A percentile compares a stretch with the other conserved stretches of the same genome.
Conservation (phyloP, 2,113 vertebrate species). For the Corynorhinus townsendii region DNA sequence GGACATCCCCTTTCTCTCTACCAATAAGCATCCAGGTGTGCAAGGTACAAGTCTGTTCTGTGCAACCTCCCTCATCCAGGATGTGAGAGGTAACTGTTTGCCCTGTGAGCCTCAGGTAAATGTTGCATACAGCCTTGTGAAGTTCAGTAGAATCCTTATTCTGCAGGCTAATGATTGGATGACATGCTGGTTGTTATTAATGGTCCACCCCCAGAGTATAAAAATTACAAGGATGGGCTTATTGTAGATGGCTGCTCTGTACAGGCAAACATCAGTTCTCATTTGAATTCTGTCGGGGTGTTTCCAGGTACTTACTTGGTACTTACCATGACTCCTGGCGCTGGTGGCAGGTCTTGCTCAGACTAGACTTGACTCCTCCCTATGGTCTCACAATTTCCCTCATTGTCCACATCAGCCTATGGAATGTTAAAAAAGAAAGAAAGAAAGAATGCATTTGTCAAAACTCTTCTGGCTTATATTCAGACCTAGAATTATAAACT, state of each 20-base stretch:
- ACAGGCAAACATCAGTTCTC: neutral
- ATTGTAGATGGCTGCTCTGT: neutral
- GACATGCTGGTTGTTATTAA: neutral
- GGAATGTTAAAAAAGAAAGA: neutral
- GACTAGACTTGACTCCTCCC: neutral
- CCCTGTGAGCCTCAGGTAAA: neutral
- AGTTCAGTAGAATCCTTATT: neutral
- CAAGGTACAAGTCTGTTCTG: fast-evolving
- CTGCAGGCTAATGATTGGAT: neutral
- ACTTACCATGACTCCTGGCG: neutral
- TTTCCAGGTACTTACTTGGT: neutral
- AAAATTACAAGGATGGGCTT: neutral
- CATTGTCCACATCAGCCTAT: neutral
- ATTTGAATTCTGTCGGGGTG: neutral
- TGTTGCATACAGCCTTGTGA: too few species aligned
- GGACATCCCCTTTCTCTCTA: neutral
- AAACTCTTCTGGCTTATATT: neutral
- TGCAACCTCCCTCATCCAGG: fast-evolving
- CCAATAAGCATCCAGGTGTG: neutral
- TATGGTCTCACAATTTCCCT: neutral
- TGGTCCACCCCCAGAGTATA: neutral
- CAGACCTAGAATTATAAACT: neutral
- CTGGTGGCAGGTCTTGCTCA: neutral
- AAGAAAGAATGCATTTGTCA: neutral
- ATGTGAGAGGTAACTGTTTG: neutral